These are phyloP conservation scores for Sipha maydis DNA, from an alignment of 2,888 invertebrate genomes.

Conservation along the genomic window DNA sequence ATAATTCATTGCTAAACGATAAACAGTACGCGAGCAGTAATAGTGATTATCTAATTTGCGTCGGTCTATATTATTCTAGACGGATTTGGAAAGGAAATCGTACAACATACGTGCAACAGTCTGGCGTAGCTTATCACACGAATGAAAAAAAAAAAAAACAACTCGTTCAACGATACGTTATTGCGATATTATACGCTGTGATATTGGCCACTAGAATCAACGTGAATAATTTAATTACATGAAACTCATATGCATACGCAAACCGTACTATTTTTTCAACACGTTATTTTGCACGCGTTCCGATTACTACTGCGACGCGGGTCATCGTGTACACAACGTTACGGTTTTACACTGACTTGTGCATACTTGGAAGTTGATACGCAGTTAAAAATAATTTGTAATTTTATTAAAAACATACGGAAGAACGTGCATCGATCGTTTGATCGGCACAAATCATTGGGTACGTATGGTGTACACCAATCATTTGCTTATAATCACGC, in stretches of 20 bases:
- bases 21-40: not conserved
- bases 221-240: not conserved
- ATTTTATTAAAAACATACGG: no score
- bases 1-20: not conserved
- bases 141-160: not conserved
- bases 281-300: not conserved
- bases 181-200: not conserved
- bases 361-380: no score
- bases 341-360: no score
- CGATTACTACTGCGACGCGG: not conserved
- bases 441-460: not conserved
- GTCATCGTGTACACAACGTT: not conserved
- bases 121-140: not conserved
- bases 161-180: not conserved
- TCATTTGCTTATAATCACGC: no score
- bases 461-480: no score
- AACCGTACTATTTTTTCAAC: not conserved
- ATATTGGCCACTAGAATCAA: not conserved
- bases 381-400: no score
- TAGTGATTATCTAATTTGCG: not conserved
- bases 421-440: not conserved
- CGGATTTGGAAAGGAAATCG: not conserved
- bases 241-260: not conserved
- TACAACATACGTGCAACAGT: not conserved
- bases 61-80: not conserved